A percentile compares a stretch with the other conserved stretches of the same genome.
These are phyloP conservation scores for Rhodeus uyekii DNA, from an alignment of 2,797 vertebrate genomes.

Conservation along the genomic window DNA sequence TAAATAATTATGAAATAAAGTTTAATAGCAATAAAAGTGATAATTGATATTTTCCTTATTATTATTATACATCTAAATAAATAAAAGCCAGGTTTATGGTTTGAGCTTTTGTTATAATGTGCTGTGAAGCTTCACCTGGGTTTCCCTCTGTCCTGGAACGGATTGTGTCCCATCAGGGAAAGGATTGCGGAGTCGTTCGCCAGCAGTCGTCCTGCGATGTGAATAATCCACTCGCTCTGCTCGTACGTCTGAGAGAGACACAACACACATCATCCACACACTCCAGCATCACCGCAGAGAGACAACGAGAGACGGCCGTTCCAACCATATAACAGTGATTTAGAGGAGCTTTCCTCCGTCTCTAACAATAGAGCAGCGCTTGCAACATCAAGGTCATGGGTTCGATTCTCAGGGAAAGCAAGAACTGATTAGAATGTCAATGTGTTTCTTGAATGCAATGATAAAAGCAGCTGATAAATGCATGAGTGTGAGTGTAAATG, in stretches of 20 bases:
- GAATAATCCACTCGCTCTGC: slow-evolving; percentile 94
- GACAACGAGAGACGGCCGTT: background rate
- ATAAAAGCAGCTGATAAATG: too few relatives aligned
- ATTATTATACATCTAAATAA: background rate
- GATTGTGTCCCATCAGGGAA: slow-evolving; percentile 85
- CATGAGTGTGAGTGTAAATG: too few relatives aligned
- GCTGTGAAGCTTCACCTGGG: slow-evolving; percentile 92
- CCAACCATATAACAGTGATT: background rate
- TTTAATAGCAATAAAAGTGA: too few relatives aligned
- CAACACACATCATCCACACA: background rate
- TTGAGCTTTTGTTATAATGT: too few relatives aligned
- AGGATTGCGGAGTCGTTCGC: slow-evolving; percentile 82
- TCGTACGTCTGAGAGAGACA: slow-evolving; percentile 86
- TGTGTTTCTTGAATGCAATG: too few relatives aligned
- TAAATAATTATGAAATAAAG: background rate
- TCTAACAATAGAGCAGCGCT: too few relatives aligned
- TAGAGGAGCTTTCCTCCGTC: too few relatives aligned
- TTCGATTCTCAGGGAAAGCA: too few relatives aligned
- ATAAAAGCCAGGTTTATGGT: too few relatives aligned
- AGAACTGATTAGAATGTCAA: too few relatives aligned
- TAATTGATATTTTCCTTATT: background rate
- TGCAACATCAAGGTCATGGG: too few relatives aligned
- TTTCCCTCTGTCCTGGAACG: slow-evolving; percentile 76
- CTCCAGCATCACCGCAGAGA: background rate
- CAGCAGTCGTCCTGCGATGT: slow-evolving; percentile 90